Evolutionary conservation across 1,140 invertebrate species (phyloP).

Genomic region (Pogonus chalceus): DNA sequence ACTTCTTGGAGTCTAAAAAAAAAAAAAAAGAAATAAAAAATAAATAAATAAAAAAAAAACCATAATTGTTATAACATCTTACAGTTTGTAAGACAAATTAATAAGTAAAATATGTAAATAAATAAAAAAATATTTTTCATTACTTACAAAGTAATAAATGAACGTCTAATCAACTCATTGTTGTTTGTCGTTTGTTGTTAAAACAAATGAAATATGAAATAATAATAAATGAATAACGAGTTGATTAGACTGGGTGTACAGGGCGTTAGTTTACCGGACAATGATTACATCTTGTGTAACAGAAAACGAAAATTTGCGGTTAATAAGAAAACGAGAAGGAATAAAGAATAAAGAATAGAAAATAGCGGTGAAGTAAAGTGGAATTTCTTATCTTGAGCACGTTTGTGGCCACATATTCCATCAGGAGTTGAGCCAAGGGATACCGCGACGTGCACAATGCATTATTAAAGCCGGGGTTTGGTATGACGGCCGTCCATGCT

Average conservation of each 20-base stretch:
- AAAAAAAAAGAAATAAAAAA: background rate
- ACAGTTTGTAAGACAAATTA: background rate
- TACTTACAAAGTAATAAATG: slow-evolving; percentile 4
- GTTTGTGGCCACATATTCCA: background rate
- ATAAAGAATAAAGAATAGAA: background rate
- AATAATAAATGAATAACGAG: too few species aligned
- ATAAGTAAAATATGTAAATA: background rate
- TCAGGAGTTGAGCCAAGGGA: background rate
- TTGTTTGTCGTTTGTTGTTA: too few species aligned
- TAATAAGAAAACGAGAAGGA: background rate
- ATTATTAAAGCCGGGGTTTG: slow-evolving; percentile 25
- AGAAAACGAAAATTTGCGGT: background rate
- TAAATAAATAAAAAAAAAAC: background rate
- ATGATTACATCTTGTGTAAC: too few species aligned
- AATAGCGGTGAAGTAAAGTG: background rate
- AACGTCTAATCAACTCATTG: too few species aligned
- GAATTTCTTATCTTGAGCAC: background rate
- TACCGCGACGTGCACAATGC: slow-evolving; percentile 24
- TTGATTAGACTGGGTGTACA: too few species aligned
- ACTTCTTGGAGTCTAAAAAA: background rate
- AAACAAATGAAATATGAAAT: too few species aligned
- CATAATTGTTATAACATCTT: background rate
- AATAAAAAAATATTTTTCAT: background rate
- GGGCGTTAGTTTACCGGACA: too few species aligned
- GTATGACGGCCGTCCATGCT: slow-evolving; percentile 14